Evolutionary conservation across 2,888 invertebrate species (phyloP), one percentile per base, ranked within the genome.

Genomic region (Ommatoiulus sabulosus): DNA sequence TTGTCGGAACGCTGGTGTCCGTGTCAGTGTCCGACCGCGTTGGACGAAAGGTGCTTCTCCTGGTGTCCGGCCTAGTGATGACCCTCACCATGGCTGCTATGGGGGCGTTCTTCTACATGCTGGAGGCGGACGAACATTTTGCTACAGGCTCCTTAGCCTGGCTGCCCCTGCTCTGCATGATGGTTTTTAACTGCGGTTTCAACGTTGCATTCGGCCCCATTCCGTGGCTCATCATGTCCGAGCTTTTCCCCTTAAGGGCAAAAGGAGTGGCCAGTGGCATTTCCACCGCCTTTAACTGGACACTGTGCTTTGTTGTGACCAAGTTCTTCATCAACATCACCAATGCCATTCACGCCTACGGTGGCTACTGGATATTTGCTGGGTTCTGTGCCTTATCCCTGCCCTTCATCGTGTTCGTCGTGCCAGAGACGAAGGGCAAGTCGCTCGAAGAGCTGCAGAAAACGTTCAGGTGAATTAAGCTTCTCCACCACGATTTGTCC

Each of bases 361-460:
- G 94, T 88, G 95, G 96, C 10, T 97, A 97, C 93, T 96, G 95
- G 95, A 94, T 96, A 91, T 97, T 97, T 92, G 95, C 95, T 1
- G 93, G 92, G 0, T 94, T 95, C 90, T 96, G 96, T 95, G 91
- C 94, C 0, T 10, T 94, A 0, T 95, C 95, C 24, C 94, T 95
- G 0, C 93, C 96, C 91, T 98, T 97, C 93, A 95, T 96, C 0
- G 92, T 95, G 87, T 94, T 95, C 90, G 92, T 88, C 52, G 94
- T 98, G 24, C 97, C 97, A 4, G 97, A 97, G 93, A 97, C 97
- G 0, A 97, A 96, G 91, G 97, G 97, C 0, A 96, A 96, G 92
- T 95, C 95, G 44, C 93, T 96, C 3, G 95, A 96, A 88, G 95
- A 96, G 3, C 43, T 85, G 8, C 24, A 85, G 8, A 46, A 84